Base-by-base conservation (phyloP, 1,140 invertebrate genomes). In the Mamestra configurata region DNA sequence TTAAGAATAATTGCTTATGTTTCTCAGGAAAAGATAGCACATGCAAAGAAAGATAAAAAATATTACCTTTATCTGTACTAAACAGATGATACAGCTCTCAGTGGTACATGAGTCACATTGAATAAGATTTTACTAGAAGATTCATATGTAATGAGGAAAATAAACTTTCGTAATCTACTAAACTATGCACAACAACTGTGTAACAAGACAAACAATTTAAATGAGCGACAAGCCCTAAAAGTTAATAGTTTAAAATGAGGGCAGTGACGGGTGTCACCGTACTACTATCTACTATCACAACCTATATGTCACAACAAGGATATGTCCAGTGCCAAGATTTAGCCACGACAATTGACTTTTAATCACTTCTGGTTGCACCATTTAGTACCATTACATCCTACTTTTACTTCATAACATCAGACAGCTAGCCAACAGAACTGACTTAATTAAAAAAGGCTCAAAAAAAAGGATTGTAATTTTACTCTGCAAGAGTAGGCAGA, bases 331-430 rank as follows among this genome's bases (percentile, higher is more conserved):
- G 72, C 72, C 72, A 76, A 76, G 72, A 76, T 11, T 57, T 64
- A 18, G 37, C 53, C 24, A 76, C 72, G 10, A 46, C 49, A 61
- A 49, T 37, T 59, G 72, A 76, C 64, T 68, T 76, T 76, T 76
- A 76, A 76, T 61, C 40, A 64, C 55, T 64, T 64, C 40, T 64
- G 40, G 57, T 76, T 76, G 43, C 55, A 76, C 55, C 55, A 61
- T 61, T 57, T 49, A 53, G 24, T n/a, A 70, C 37, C 24, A 51
- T 18, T 73, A 20, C 51, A 73, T 57, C 57, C 46, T 20, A 73
- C 51, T 57, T 37, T 51, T 37, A 73, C 24, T 73, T 64, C 59
- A 64, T 10, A 70, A 24, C 4, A 46, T 24, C 15, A 27, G 40
- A 70, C n/a, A 24, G n/a, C 7, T 18, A 20, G 49, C 49, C 68